Conservation (phyloP, 2,113 vertebrate genomes). For the Poeciliopsis prolifica region DNA sequence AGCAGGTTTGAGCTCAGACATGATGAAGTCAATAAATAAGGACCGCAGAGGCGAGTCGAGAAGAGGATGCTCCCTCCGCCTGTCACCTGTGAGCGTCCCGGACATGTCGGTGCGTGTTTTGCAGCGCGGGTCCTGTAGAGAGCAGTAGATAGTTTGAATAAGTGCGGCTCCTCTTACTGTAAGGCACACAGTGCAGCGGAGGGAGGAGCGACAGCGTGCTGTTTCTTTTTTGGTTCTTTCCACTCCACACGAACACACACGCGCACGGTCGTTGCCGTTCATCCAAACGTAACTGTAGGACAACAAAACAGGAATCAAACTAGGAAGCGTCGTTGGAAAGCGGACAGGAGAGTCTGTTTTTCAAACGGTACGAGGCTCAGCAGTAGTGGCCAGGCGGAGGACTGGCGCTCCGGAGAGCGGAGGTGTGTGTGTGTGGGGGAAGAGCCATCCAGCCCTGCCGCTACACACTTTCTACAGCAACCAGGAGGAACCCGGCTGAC, state of each 20-base stretch:
- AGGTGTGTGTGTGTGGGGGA: not conserved
- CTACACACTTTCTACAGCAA: constrained; percentile 42
- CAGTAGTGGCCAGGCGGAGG: constrained; percentile 29
- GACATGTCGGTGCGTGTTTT: constrained; percentile 51
- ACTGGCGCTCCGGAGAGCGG: not conserved
- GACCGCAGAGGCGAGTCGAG: constrained; percentile 3
- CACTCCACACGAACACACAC: constrained; percentile 33
- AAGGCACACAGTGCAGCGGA: constrained; percentile 67
- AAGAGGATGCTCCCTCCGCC: constrained; percentile 5
- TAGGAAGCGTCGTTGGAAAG: constrained; percentile 6
- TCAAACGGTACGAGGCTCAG: constrained; percentile 49
- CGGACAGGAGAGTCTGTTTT: constrained; percentile 23
- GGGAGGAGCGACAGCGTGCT: constrained; percentile 80
- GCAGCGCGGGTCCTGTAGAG: constrained; percentile 78
- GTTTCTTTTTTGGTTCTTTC: constrained; percentile 71
- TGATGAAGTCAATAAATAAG: constrained; percentile 54
- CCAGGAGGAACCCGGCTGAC: constrained; percentile 53
- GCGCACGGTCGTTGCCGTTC: constrained; percentile 63
- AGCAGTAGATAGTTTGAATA: constrained; percentile 77
- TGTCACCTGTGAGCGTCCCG: not conserved
- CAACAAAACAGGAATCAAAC: constrained; percentile 43
- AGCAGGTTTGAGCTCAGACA: not conserved
- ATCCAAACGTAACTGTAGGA: constrained; percentile 62
- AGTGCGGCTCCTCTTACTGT: constrained; percentile 52
- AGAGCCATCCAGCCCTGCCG: constrained; percentile 30